A percentile compares a stretch with the other conserved stretches of the same genome.
These are phyloP conservation scores for Bombyx mori DNA, from an alignment of 1,140 invertebrate species.

Conservation along the genomic window DNA sequence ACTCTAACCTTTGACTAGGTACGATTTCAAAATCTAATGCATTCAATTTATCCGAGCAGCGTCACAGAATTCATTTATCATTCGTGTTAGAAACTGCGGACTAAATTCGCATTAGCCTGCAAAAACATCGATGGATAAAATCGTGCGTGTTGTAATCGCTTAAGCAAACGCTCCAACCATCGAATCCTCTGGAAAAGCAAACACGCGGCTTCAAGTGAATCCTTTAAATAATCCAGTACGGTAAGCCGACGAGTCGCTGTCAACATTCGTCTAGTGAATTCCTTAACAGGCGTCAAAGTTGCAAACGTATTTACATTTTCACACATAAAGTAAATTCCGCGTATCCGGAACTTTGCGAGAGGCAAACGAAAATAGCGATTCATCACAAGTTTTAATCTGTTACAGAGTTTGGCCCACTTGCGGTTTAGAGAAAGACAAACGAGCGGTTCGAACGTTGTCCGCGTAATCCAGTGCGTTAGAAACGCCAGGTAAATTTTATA, in stretches of 20 bases:
- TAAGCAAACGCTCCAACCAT: conserved; percentile 31
- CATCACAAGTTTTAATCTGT: conserved; percentile 62
- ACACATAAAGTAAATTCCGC: conserved; percentile 58
- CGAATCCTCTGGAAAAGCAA: conserved; percentile 48
- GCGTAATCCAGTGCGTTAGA: conserved; percentile 1
- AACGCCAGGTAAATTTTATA: background rate
- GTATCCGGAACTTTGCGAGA: conserved; percentile 42
- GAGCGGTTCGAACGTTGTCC: conserved; percentile 16
- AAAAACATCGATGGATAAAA: conserved; percentile 32
- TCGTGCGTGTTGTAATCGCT: conserved; percentile 24
- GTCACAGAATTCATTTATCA: conserved; percentile 21
- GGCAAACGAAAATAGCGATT: conserved; percentile 56
- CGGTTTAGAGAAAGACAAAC: conserved; percentile 22
- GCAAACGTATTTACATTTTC: conserved; percentile 56
- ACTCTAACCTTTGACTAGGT: conserved; percentile 9
- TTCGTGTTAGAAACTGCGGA: conserved; percentile 6
- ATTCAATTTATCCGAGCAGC: conserved; percentile 15
- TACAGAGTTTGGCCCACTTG: conserved; percentile 53
- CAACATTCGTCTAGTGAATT: conserved; percentile 48
- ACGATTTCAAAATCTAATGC: conserved; percentile 10
- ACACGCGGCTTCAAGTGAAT: conserved; percentile 51
- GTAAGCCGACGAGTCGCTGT: conserved; percentile 49
- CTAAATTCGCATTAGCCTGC: conserved; percentile 22
- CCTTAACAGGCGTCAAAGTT: conserved; percentile 42
- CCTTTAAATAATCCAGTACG: conserved; percentile 54